These are phyloP conservation scores for Zeus faber DNA, from an alignment of 2,113 vertebrate species.

Conservation along the genomic window DNA sequence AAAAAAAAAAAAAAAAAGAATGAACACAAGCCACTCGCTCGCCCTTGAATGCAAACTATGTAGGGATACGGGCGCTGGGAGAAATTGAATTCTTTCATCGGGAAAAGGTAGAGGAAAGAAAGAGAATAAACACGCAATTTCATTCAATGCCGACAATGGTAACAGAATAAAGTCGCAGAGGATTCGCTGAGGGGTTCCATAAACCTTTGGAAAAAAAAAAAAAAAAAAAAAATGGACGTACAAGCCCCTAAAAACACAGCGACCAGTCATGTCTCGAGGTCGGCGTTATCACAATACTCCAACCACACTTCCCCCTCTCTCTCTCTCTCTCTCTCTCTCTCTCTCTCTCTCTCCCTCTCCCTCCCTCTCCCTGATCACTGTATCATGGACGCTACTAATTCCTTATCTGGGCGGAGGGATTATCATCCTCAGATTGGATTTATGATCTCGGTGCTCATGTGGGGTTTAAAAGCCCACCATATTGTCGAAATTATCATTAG, in stretches of 20 bases:
- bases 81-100: not conserved
- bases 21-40: constrained; percentile 18
- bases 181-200: too few relatives aligned
- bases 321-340: constrained; percentile 2
- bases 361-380: constrained; percentile 41
- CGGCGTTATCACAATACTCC: not conserved
- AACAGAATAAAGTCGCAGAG: too few relatives aligned
- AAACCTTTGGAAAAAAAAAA: constrained; percentile 26
- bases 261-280: not conserved
- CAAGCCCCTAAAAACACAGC: too few relatives aligned
- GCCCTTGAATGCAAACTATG: constrained; percentile 33
- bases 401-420: constrained; percentile 73
- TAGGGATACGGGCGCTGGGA: constrained; percentile 24
- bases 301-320: not conserved
- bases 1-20: constrained; percentile 19
- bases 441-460: constrained; percentile 70
- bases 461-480: constrained; percentile 75
- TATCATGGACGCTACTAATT: constrained; percentile 71
- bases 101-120: too few relatives aligned
- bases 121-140: too few relatives aligned
- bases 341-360: constrained; percentile 13
- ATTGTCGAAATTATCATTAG: constrained; percentile 78
- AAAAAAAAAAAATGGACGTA: not conserved
- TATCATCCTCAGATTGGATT: constrained; percentile 76
- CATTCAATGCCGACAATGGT: too few relatives aligned